phyloP scores from a whole-genome alignment of 2,888 invertebrate genomes.

The Eugnorisma glareosa region DNA sequence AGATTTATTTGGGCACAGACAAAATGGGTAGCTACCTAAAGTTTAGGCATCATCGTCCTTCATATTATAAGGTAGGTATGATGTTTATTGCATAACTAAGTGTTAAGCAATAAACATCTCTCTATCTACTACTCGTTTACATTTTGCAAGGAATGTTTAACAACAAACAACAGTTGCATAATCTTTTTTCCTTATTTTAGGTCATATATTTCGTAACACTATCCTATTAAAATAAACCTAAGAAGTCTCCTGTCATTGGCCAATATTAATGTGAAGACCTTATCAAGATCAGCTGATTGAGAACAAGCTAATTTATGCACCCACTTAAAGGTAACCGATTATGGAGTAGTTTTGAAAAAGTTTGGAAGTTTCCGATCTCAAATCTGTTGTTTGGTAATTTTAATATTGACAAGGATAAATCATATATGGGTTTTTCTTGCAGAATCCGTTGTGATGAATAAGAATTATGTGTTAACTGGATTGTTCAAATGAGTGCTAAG shows the following conservation, averaged over 20 bases:
- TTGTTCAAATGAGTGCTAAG: not conserved
- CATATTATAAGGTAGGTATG: not conserved
- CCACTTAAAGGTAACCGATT: not conserved
- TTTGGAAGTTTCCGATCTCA: not conserved
- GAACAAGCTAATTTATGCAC: not conserved
- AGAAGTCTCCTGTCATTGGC: not conserved
- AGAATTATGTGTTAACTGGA: not conserved
- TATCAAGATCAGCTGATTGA: not conserved
- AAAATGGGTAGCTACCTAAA: not conserved
- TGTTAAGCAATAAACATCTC: no score
- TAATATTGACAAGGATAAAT: not conserved
- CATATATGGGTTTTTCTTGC: not conserved
- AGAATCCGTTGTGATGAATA: not conserved
- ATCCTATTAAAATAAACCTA: not conserved
- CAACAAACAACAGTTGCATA: not conserved
- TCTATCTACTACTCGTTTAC: no score
- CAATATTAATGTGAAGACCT: not conserved
- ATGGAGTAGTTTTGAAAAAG: not conserved
- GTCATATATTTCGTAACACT: not conserved
- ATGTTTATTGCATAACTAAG: not conserved
- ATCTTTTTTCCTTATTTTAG: not conserved
- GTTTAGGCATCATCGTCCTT: not conserved
- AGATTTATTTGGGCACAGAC: not conserved
- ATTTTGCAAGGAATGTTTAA: not conserved
- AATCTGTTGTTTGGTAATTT: not conserved